These are phyloP conservation scores for Lanius ludovicianus DNA, from an alignment of 2,113 vertebrate genomes.

Conservation along the genomic window DNA sequence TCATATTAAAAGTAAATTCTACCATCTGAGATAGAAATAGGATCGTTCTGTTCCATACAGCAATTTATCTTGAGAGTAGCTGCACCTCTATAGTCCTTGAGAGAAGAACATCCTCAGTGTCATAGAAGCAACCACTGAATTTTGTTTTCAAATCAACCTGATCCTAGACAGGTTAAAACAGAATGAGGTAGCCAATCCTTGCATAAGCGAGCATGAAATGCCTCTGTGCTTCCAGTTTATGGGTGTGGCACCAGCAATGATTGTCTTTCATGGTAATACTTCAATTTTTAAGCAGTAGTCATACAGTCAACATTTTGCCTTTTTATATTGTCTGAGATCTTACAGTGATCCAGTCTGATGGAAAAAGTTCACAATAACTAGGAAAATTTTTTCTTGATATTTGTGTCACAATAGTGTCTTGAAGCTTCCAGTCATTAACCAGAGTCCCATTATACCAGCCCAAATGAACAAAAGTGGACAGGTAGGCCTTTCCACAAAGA, in stretches of 20 bases:
- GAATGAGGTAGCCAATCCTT: not conserved
- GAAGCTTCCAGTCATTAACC: not conserved
- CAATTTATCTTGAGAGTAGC: not conserved
- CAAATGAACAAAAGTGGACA: not conserved
- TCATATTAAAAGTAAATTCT: conserved; percentile 25
- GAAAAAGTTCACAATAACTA: not conserved
- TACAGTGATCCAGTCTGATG: not conserved
- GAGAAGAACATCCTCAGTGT: not conserved
- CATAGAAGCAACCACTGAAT: not conserved
- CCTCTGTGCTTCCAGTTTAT: not conserved
- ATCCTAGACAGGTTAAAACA: not conserved
- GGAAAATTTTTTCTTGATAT: not conserved
- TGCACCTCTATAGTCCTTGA: not conserved
- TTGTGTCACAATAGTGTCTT: not conserved
- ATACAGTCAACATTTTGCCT: not conserved
- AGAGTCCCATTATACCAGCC: not conserved
- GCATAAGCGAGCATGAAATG: not conserved
- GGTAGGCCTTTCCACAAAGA: not conserved
- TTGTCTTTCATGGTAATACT: not conserved
- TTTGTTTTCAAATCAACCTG: not conserved
- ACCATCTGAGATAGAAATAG: not conserved
- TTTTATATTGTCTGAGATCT: not conserved
- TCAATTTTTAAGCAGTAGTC: not conserved
- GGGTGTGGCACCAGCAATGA: not conserved
- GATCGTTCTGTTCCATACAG: not conserved